A percentile compares a stretch with the other conserved stretches of the same genome.
Conservation (phyloP, 2,113 vertebrate species). For the Orycteropus afer region DNA sequence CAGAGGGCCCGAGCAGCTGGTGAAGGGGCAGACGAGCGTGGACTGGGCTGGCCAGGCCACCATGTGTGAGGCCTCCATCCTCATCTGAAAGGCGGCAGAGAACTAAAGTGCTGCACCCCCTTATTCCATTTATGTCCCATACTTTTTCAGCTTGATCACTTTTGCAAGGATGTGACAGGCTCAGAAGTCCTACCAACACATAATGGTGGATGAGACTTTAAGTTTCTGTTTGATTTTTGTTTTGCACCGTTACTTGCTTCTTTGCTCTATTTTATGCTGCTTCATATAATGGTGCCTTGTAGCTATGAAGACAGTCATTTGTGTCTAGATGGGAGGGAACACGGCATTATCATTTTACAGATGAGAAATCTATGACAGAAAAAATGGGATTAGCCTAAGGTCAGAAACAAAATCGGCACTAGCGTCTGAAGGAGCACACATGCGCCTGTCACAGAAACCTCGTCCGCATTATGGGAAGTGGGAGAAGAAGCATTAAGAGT, state of each 20-base stretch:
- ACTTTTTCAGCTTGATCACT: neutral
- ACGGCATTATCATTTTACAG: constrained; percentile 7
- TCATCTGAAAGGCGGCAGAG: neutral
- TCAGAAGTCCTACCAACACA: neutral
- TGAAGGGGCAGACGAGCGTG: accelerated
- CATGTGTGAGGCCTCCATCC: accelerated
- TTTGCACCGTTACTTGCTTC: neutral
- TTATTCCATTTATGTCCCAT: neutral
- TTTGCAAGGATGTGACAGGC: neutral
- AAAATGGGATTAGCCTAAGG: neutral
- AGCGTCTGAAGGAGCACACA: too few species aligned
- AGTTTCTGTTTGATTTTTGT: neutral
- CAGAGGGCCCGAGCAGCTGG: neutral
- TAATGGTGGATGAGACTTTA: neutral
- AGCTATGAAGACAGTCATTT: neutral
- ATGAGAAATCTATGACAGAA: neutral
- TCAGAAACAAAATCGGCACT: neutral
- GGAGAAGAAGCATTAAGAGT: neutral
- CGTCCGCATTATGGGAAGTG: neutral
- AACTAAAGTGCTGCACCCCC: accelerated
- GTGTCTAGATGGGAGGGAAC: neutral
- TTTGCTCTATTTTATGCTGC: neutral
- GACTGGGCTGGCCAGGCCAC: neutral
- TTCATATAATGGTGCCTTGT: constrained; percentile 17
- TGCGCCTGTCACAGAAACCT: neutral